Evolutionary conservation across 2,888 invertebrate species (phyloP).

Genomic region (Keiferia lycopersicella): DNA sequence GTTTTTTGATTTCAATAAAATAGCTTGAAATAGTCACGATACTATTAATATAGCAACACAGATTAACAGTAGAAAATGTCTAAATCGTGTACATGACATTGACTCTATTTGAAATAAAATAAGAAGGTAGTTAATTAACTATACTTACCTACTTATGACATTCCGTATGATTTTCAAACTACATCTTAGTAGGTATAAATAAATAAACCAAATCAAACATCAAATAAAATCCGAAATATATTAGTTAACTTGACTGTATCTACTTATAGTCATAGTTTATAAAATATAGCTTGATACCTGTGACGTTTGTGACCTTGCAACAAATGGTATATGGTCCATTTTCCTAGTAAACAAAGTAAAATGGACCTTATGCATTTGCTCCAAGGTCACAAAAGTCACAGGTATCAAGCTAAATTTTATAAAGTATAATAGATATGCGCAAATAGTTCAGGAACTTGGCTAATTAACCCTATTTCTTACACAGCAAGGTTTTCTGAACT

Average conservation of each 20-base stretch:
- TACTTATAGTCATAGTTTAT: too few species aligned
- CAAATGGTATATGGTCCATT: too few species aligned
- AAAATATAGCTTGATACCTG: too few species aligned
- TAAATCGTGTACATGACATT: background rate
- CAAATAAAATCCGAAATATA: background rate
- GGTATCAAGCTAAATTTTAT: too few species aligned
- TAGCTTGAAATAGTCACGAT: conserved; percentile 47
- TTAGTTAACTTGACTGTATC: background rate
- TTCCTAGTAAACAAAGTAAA: too few species aligned
- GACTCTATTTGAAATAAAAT: background rate
- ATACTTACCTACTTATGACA: background rate
- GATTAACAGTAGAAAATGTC: conserved; percentile 35
- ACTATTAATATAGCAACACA: conserved; percentile 20
- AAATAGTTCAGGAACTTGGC: too few species aligned
- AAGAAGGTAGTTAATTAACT: background rate
- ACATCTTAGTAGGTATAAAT: background rate
- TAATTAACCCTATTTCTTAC: too few species aligned
- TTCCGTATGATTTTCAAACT: background rate
- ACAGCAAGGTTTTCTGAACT: too few species aligned
- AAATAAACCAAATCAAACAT: background rate
- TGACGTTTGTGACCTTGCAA: too few species aligned
- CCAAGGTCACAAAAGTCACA: too few species aligned
- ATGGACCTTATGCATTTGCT: too few species aligned
- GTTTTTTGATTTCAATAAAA: conserved; percentile 50
- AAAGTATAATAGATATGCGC: too few species aligned